phyloP scores from a whole-genome alignment of 2,888 invertebrate species.

The Orthonychiurus folsomi region DNA sequence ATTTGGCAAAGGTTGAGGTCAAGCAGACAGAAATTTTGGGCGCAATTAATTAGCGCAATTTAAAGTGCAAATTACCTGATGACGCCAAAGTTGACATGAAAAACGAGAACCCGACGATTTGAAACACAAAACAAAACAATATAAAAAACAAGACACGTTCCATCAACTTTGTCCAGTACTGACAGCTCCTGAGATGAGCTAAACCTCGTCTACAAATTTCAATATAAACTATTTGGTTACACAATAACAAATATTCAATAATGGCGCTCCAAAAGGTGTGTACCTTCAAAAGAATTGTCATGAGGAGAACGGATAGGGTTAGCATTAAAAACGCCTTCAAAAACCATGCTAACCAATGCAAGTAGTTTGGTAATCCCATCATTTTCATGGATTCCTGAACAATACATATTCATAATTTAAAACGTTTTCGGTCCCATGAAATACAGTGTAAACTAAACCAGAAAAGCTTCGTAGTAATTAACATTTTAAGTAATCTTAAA shows the following conservation, averaged over 20 bases:
- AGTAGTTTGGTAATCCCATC: slow-evolving; percentile 73
- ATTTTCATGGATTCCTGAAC: slow-evolving; percentile 80
- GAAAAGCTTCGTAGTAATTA: too few species aligned
- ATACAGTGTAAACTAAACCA: too few species aligned
- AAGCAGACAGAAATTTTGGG: too few species aligned
- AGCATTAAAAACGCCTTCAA: slow-evolving; percentile 63
- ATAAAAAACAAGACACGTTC: slow-evolving; percentile 58
- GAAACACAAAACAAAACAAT: slow-evolving; percentile 59
- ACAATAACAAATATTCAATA: too few species aligned
- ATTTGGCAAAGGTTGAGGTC: too few species aligned
- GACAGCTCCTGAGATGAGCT: not conserved
- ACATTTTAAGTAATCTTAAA: slow-evolving; percentile 1
- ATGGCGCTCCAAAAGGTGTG: too few species aligned
- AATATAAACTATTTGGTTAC: not conserved
- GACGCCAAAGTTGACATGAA: slow-evolving; percentile 61
- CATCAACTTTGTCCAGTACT: not conserved
- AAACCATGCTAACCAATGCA: slow-evolving; percentile 83
- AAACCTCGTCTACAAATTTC: not conserved
- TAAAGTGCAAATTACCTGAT: slow-evolving; percentile 32
- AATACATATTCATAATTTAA: not conserved
- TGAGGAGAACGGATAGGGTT: slow-evolving; percentile 50
- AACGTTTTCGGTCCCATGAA: not conserved
- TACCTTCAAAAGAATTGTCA: slow-evolving; percentile 29
- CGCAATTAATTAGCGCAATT: too few species aligned
- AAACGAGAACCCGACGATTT: slow-evolving; percentile 60